A percentile compares a stretch with the other conserved stretches of the same genome.
Conservation (phyloP, 2,113 vertebrate genomes). For the Bufo bufo region DNA sequence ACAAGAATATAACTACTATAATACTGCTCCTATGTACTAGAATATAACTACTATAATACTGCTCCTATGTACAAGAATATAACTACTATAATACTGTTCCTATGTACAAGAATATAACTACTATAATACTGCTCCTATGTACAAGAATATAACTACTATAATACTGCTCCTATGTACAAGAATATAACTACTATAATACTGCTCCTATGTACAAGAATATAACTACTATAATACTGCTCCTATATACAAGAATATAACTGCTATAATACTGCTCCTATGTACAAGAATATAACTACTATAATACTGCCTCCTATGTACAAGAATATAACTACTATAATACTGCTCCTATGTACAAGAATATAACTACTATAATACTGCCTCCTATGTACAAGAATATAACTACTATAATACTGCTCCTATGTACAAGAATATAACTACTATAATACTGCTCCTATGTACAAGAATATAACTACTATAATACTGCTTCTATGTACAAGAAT, state of each 20-base stretch:
- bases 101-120: slow-evolving; percentile 10
- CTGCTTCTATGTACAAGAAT: not conserved
- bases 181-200: not conserved
- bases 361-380: slow-evolving; percentile 1
- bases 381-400: not conserved
- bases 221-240: slow-evolving; percentile 4
- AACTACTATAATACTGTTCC: slow-evolving; percentile 1
- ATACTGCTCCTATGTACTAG: not conserved
- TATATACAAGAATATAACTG: slow-evolving; percentile 4
- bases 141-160: slow-evolving; percentile 5
- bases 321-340: not conserved
- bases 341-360: not conserved
- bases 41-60: slow-evolving; percentile 12
- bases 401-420: not conserved
- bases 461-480: slow-evolving; percentile 5
- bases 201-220: not conserved
- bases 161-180: not conserved
- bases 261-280: slow-evolving; percentile 1
- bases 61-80: not conserved
- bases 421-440: slow-evolving; percentile 14
- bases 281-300: slow-evolving; percentile 4
- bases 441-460: slow-evolving; percentile 7
- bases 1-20: slow-evolving; percentile 18
- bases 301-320: not conserved
- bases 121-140: slow-evolving; percentile 2